Base-by-base conservation (phyloP, 2,888 invertebrate species). In the Meliscaeva auricollis region DNA sequence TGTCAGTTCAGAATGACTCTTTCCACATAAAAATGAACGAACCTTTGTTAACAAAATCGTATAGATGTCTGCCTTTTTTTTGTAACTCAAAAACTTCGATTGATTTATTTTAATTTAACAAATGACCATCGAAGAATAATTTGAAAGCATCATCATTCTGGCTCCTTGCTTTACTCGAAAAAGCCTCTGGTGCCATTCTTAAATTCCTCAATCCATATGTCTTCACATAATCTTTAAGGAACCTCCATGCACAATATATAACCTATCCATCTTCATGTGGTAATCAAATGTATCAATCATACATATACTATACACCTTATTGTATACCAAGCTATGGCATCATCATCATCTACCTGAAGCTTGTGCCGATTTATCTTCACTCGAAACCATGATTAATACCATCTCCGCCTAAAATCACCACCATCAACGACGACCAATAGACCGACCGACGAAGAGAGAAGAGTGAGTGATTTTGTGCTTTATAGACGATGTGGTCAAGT, bases 341-440 rank as follows among this genome's bases (percentile, higher is more conserved):
- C 13, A 35, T 54, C 52, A 38, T 38, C 48, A 56, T 73, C 74
- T 80, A 72, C 52, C 70, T 64, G 54, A 26, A 48, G 56, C 38
- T 64, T 78, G 26, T 38, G 38, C 9, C 64, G 64, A 50, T 48
- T 52, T 58, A 58, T 74, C 70, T 52, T 50, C 66, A 35, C 22
- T 50, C 32, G 20, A 60, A 70, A 75, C 83, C 78, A 75, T 84
- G 84, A 84, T 80, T 80, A 76, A 84, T 84, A 75, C 72, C 75
- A 68, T 76, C 75, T 75, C 84, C 78, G 62, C 73, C 82, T 77
- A 62, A 77, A 82, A 76, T 79, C 84, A 79, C 66, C 79, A 72
- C 75, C 79, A 26, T n/a, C n/a, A n/a, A n/a, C n/a, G n/a, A n/a
- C n/a, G n/a, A n/a, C n/a, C n/a, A n/a, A n/a, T n/a, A n/a, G n/a